Conservation (phyloP, 2,888 invertebrate genomes). For the Tiphia femorata region DNA sequence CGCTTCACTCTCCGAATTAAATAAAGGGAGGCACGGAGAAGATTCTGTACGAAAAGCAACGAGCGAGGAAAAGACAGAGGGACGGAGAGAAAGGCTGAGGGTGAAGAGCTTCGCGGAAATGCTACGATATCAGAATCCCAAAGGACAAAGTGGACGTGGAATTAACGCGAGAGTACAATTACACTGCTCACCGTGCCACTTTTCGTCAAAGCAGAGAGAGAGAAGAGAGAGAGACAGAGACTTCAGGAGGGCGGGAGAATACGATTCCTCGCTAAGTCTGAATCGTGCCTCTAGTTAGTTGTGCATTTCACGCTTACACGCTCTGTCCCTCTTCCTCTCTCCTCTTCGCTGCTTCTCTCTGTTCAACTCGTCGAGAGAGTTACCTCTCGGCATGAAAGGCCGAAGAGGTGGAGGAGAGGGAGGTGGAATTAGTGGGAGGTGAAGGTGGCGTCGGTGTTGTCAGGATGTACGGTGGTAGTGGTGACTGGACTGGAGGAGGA, state of each 20-base stretch:
- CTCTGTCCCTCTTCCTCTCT: not conserved
- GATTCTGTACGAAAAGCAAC: too few species aligned
- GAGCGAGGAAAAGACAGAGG: too few species aligned
- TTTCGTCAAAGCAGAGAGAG: too few species aligned
- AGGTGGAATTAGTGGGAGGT: constrained; percentile 6
- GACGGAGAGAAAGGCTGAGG: too few species aligned
- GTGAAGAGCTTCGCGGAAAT: too few species aligned
- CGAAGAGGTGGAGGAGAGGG: constrained; percentile 11
- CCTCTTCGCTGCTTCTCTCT: not conserved
- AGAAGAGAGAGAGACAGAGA: too few species aligned
- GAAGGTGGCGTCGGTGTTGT: constrained; percentile 5
- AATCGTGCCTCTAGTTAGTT: not conserved
- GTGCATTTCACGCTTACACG: not conserved
- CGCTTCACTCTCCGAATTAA: too few species aligned
- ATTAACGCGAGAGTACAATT: too few species aligned
- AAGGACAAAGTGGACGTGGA: too few species aligned
- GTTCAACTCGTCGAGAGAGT: constrained; percentile 9
- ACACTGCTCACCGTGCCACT: too few species aligned
- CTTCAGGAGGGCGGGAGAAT: not conserved
- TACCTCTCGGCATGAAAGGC: constrained; percentile 13
- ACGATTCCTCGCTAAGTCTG: not conserved
- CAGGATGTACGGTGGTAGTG: not conserved
- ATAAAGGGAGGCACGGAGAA: too few species aligned
- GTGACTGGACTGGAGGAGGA: not conserved
- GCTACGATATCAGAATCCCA: too few species aligned